phyloP scores from a whole-genome alignment of 2,888 invertebrate species.

The Disparrhopalites patrizii region DNA sequence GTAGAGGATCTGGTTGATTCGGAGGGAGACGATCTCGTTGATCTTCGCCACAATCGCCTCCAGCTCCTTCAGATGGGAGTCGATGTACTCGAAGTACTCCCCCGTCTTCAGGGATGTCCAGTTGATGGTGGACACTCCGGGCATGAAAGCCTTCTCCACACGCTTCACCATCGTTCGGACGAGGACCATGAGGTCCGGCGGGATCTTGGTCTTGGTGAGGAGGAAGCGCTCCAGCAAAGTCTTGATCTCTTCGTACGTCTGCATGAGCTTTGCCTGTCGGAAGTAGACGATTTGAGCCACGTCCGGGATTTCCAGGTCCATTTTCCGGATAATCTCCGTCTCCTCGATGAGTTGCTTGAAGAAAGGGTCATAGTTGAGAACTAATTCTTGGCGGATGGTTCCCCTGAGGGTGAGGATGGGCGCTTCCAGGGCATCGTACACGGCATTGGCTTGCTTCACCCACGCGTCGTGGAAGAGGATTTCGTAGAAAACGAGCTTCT shows the following conservation, averaged over 20 bases:
- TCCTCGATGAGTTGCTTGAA: slow-evolving; percentile 63
- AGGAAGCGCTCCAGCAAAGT: slow-evolving; percentile 57
- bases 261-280: slow-evolving; percentile 65
- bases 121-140: slow-evolving; percentile 70
- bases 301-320: slow-evolving; percentile 70
- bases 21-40: slow-evolving; percentile 40
- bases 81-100: slow-evolving; percentile 46
- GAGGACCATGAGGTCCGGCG: slow-evolving; percentile 40
- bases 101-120: slow-evolving; percentile 77
- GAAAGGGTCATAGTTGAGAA: slow-evolving; percentile 60
- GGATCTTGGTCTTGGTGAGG: slow-evolving; percentile 37
- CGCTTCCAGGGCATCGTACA: slow-evolving; percentile 46
- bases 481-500: slow-evolving; percentile 77
- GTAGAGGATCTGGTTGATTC: slow-evolving; percentile 39
- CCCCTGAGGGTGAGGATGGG: slow-evolving; percentile 43
- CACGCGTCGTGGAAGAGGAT: slow-evolving; percentile 70
- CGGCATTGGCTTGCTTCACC: slow-evolving; percentile 40
- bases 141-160: slow-evolving; percentile 67
- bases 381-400: slow-evolving; percentile 54
- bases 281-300: slow-evolving; percentile 70
- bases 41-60: slow-evolving; percentile 42
- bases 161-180: slow-evolving; percentile 42
- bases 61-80: slow-evolving; percentile 38
- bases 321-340: slow-evolving; percentile 74
- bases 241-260: slow-evolving; percentile 61